phyloP scores from a whole-genome alignment of 2,113 vertebrate genomes.

The Gopherus flavomarginatus region DNA sequence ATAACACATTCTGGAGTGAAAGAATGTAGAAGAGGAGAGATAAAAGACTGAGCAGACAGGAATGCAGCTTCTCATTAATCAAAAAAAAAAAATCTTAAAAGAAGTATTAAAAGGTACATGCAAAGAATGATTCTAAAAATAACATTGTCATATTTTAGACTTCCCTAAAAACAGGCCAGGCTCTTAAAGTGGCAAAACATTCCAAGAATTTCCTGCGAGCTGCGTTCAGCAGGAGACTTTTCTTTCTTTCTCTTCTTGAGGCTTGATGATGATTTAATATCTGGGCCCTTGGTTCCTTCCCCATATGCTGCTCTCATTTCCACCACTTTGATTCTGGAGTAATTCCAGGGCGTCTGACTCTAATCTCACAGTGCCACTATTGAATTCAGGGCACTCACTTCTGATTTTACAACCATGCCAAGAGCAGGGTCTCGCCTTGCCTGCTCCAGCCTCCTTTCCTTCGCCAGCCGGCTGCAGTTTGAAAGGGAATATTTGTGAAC shows the following conservation, averaged over 20 bases:
- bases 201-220: background rate
- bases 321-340: no score
- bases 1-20: background rate
- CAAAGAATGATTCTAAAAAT: slow-evolving; percentile 11
- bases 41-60: background rate
- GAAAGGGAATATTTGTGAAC: no score
- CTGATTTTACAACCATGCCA: background rate
- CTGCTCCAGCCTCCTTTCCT: background rate
- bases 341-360: background rate
- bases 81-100: background rate
- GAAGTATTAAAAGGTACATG: background rate
- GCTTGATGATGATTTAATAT: background rate
- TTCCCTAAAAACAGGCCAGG: background rate
- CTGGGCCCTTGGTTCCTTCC: background rate
- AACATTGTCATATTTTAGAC: background rate
- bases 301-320: background rate
- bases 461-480: background rate
- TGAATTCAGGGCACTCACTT: background rate
- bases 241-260: background rate
- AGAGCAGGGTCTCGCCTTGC: background rate
- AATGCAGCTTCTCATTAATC: background rate
- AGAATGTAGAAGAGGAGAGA: no score
- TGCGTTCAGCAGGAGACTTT: background rate
- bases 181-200: background rate
- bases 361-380: background rate